These are phyloP conservation scores for Diabrotica undecimpunctata DNA, from an alignment of 1,140 invertebrate genomes.

Conservation along the genomic window DNA sequence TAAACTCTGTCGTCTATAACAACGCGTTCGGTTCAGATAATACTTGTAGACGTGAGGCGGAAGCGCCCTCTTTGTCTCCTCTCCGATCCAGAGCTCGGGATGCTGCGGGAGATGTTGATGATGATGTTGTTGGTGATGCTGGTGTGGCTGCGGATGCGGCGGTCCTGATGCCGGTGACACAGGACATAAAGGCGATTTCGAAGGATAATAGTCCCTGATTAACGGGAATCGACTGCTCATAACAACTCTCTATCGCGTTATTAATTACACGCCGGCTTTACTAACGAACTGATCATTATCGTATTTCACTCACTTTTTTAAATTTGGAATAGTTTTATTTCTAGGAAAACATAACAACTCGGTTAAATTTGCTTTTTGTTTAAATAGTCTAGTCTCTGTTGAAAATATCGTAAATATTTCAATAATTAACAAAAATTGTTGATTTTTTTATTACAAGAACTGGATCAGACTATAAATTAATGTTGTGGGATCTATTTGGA, in stretches of 20 bases:
- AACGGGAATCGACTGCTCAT: constrained; percentile 38
- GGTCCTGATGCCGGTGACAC: constrained; percentile 27
- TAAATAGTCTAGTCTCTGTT: no score
- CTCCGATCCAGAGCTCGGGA: constrained; percentile 60
- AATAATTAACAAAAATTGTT: no score
- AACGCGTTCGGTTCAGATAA: constrained; percentile 57
- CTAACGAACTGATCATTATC: not conserved
- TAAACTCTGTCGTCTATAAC: constrained; percentile 53
- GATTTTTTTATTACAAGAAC: no score
- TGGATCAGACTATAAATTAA: no score
- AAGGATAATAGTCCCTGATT: constrained; percentile 38
- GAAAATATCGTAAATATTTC: no score
- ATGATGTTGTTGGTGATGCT: constrained; percentile 37
- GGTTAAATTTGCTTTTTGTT: no score
- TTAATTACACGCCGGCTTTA: not conserved
- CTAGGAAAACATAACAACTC: no score
- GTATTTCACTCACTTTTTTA: no score
- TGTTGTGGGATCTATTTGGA: no score
- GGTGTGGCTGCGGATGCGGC: constrained; percentile 9
- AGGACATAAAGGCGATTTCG: constrained; percentile 20
- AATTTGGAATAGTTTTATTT: no score
- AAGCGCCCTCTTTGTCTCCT: constrained; percentile 60
- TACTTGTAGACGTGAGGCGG: constrained; percentile 68
- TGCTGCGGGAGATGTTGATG: constrained; percentile 21
- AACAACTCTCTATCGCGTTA: constrained; percentile 17